These are phyloP conservation scores for Mandrillus leucophaeus DNA, from an alignment of 2,113 vertebrate genomes.

Conservation along the genomic window DNA sequence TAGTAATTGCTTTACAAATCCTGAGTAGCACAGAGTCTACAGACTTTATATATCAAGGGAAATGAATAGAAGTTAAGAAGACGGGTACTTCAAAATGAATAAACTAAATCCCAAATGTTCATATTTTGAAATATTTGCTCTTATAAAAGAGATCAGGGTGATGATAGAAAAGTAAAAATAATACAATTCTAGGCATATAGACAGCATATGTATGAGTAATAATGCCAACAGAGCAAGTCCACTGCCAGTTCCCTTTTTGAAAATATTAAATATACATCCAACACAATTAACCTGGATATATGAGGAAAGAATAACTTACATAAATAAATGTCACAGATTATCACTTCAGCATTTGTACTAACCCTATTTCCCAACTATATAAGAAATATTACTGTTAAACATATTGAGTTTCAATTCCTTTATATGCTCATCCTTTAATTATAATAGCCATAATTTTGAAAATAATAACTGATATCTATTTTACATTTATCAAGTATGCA, in stretches of 20 bases:
- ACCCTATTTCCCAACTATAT: background rate
- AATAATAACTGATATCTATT: background rate
- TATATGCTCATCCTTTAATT: background rate
- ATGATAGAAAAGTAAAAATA: slow-evolving; percentile 62
- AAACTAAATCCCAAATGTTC: slow-evolving; percentile 53
- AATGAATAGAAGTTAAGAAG: slow-evolving; percentile 74
- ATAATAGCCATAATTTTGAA: background rate
- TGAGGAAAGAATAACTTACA: slow-evolving; percentile 10
- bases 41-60: slow-evolving; percentile 78
- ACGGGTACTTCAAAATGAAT: slow-evolving; percentile 66
- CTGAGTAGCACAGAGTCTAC: slow-evolving; percentile 70
- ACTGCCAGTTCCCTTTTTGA: slow-evolving; percentile 33
- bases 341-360: slow-evolving; percentile 35
- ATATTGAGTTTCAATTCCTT: background rate
- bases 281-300: slow-evolving; percentile 13
- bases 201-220: slow-evolving; percentile 18
- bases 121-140: slow-evolving; percentile 68
- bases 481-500: background rate
- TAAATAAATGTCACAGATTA: slow-evolving; percentile 39
- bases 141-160: slow-evolving; percentile 48
- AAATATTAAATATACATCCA: slow-evolving; percentile 51
- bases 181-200: background rate
- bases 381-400: background rate
- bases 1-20: slow-evolving; percentile 83
- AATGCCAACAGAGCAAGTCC: slow-evolving; percentile 37